Conservation (phyloP, 2,888 invertebrate genomes). For the Idaea dimidiata region DNA sequence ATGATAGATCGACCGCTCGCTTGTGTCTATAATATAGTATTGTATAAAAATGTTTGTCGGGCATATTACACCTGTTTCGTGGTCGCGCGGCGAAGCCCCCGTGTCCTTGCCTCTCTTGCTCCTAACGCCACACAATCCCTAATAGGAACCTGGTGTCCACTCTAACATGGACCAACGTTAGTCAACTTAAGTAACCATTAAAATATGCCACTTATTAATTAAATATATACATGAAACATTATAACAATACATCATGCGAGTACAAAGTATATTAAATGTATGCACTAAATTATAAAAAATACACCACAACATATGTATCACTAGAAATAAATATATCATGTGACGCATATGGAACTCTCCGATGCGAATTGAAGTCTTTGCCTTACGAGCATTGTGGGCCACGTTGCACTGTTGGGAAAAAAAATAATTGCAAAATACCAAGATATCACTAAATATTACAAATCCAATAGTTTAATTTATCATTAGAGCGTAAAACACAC, state of each 20-base stretch:
- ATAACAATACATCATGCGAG: constrained; percentile 72
- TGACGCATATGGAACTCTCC: constrained; percentile 64
- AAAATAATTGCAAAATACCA: constrained; percentile 80
- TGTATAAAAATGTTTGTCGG: constrained; percentile 70
- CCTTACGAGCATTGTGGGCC: constrained; percentile 70
- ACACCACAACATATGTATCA: constrained; percentile 68
- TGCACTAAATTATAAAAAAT: constrained; percentile 67
- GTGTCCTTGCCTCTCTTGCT: constrained; percentile 45
- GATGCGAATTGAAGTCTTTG: constrained; percentile 67
- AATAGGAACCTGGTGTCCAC: constrained; percentile 57
- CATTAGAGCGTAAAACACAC: constrained; percentile 23
- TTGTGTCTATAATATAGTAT: constrained; percentile 35
- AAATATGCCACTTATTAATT: constrained; percentile 53
- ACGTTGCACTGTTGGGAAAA: constrained; percentile 80
- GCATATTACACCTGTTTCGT: constrained; percentile 77
- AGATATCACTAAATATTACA: constrained; percentile 70
- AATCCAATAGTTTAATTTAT: constrained; percentile 40
- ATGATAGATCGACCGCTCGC: constrained; percentile 44
- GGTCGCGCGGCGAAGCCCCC: constrained; percentile 44
- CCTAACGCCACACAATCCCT: constrained; percentile 60
- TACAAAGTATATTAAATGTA: constrained; percentile 70
- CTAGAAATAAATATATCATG: constrained; percentile 58
- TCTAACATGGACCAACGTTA: constrained; percentile 54
- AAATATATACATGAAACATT: constrained; percentile 68
- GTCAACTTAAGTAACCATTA: constrained; percentile 31